These are phyloP conservation scores for Drosophila mauritiana DNA, from an alignment of 1,140 invertebrate species.

Conservation along the genomic window DNA sequence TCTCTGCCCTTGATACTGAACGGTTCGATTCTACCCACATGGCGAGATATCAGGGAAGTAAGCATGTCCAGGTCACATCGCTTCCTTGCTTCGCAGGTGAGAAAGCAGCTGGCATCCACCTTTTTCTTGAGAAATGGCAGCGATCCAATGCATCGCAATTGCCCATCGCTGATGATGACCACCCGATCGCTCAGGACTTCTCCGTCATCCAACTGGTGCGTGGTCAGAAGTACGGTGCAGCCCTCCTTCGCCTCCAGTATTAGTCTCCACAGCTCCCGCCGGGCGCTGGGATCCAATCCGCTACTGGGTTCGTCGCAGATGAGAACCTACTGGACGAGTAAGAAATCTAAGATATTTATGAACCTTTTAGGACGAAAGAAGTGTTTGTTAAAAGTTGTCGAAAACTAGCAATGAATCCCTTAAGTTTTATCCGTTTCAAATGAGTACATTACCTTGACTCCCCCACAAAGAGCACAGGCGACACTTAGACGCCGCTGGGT, in stretches of 20 bases:
- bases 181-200: slow-evolving; percentile 96
- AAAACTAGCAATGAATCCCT: too few relatives aligned
- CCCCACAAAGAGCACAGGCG: slow-evolving; percentile 90
- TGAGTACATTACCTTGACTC: slow-evolving; percentile 74
- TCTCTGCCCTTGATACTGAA: slow-evolving; percentile 2
- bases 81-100: slow-evolving; percentile 21
- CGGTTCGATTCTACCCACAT: slow-evolving; percentile 1
- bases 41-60: slow-evolving; percentile 2
- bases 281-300: slow-evolving; percentile 95
- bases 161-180: slow-evolving; percentile 93
- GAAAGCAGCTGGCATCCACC: slow-evolving; percentile 86
- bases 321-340: slow-evolving; percentile 74
- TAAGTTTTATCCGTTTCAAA: too few relatives aligned
- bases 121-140: slow-evolving; percentile 93
- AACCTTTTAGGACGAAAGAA: too few relatives aligned
- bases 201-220: slow-evolving; percentile 98
- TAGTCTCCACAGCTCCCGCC: slow-evolving; percentile 94
- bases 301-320: slow-evolving; percentile 96
- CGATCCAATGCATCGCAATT: slow-evolving; percentile 91
- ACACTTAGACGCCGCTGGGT: slow-evolving; percentile 92
- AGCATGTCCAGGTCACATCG: slow-evolving; percentile 16
- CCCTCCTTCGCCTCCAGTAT: slow-evolving; percentile 84
- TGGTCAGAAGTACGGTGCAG: slow-evolving; percentile 94
- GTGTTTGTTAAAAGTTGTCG: too few relatives aligned
- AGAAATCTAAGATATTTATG: not conserved